phyloP scores from a whole-genome alignment of 2,113 vertebrate species.

The Solea solea region DNA sequence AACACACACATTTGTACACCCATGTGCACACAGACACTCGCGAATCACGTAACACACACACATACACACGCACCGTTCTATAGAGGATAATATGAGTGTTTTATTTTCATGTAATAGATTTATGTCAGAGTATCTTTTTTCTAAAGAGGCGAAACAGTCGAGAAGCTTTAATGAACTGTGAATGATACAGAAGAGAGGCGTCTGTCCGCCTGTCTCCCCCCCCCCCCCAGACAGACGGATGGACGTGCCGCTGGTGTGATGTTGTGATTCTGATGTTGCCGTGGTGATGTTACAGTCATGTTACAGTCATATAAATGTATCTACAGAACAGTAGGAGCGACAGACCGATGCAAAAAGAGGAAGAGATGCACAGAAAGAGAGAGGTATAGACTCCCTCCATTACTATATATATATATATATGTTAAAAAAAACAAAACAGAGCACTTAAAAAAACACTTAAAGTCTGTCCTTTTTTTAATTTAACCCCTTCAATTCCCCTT shows the following conservation, averaged over 20 bases:
- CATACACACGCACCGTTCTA: slow-evolving; percentile 57
- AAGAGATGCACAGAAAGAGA: slow-evolving; percentile 49
- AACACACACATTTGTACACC: background rate
- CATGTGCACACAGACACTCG: slow-evolving; percentile 48
- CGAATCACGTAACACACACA: slow-evolving; percentile 54
- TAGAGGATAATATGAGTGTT: slow-evolving; percentile 75
- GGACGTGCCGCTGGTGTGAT: slow-evolving; percentile 35
- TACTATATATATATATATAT: slow-evolving; percentile 52
- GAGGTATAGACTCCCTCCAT: slow-evolving; percentile 65
- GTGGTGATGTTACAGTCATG: slow-evolving; percentile 76
- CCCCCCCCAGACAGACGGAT: slow-evolving; percentile 1
- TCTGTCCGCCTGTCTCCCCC: slow-evolving; percentile 15
- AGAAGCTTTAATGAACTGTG: slow-evolving; percentile 86
- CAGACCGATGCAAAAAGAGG: slow-evolving; percentile 46
- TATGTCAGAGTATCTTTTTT: slow-evolving; percentile 79
- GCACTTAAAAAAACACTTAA: slow-evolving; percentile 84
- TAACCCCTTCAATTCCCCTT: slow-evolving; percentile 70
- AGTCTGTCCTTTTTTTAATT: slow-evolving; percentile 69
- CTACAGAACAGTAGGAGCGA: slow-evolving; percentile 74
- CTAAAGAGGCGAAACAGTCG: slow-evolving; percentile 78
- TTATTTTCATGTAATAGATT: slow-evolving; percentile 84
- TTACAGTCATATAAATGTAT: slow-evolving; percentile 71
- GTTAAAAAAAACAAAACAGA: slow-evolving; percentile 73
- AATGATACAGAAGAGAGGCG: slow-evolving; percentile 65
- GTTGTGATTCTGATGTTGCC: slow-evolving; percentile 73